Base-by-base conservation (phyloP, 2,888 invertebrate genomes). In the Tachina grossa region DNA sequence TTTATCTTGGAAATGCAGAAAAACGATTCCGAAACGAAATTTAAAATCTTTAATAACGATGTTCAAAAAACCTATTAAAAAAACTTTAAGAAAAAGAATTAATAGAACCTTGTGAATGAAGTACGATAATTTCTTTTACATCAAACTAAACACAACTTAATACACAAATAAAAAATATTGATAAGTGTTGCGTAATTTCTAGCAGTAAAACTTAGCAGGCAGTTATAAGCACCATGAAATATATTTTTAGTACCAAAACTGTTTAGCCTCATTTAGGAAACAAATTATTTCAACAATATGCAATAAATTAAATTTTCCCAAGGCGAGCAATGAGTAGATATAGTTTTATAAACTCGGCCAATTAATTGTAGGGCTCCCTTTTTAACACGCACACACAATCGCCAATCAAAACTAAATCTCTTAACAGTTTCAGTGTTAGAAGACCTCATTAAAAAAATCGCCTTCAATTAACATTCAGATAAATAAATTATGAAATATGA, bases 391-490 rank as follows among this genome's bases (percentile, higher is more conserved):
- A 31, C 13, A 41, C 59, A 59, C 31, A 39, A 13, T 6, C 43
- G 13, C n/a, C 5, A 41, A 49, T 45, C 49, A 43, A 79, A 13
- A 43, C 8, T 5, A 45, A 61, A 16, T 66, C 66, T 49, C 41
- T 51, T 49, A 78, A 77, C 41, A 59, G 57, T 57, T 47, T 51
- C n/a, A n/a, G 68, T 59, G 68, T 59, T 77, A 41, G 43, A 68
- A 59, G 59, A 68, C 19, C 19, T 41, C 55, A 72, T 79, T 66
- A n/a, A 63, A 47, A 71, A 71, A 71, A 71, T 83, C 82, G 65
- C 71, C 57, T 71, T 77, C 76, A 83, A 83, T 77, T 77, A 77
- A 66, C 65, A 63, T 71, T 82, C 55, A 47, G 57, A 63, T 83
- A 41, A 79, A 79, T 71, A 53, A 79, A 31, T 31, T 31, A 31